Percentiles rank a stretch among this genome's conserved stretches.
Evolutionary conservation across 2,113 vertebrate genomes (phyloP).

Genomic region (Zeus faber): DNA sequence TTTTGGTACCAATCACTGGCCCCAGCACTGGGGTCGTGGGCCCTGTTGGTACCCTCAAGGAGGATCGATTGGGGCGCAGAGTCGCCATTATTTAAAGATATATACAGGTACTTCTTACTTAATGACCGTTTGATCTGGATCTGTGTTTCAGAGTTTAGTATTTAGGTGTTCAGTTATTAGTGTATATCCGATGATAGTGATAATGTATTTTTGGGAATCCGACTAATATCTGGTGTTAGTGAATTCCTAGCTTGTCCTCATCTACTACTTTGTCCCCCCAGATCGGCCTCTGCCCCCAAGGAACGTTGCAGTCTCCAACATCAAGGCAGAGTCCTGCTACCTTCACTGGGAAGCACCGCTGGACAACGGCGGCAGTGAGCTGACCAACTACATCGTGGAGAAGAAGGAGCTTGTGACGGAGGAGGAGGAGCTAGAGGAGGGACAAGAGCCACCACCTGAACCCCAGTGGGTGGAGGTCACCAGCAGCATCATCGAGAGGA

Average conservation of each 20-base stretch:
- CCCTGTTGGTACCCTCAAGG: no score
- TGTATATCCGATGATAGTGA: no score
- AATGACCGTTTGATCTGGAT: no score
- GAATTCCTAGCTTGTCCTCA: not conserved
- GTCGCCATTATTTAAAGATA: no score
- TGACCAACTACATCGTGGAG: slow-evolving; percentile 95
- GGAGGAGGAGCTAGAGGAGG: slow-evolving; percentile 55
- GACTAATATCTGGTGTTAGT: no score
- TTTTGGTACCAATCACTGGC: no score
- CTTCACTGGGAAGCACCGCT: slow-evolving; percentile 88
- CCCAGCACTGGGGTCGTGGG: no score
- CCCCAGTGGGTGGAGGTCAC: slow-evolving; percentile 90
- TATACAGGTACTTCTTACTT: no score
- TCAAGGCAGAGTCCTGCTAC: slow-evolving; percentile 89
- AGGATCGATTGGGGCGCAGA: no score
- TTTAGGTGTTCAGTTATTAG: no score
- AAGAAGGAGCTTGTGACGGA: slow-evolving; percentile 74
- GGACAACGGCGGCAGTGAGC: slow-evolving; percentile 92
- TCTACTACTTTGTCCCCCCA: slow-evolving; percentile 56
- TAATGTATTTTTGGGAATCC: no score
- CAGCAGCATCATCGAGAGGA: slow-evolving; percentile 84
- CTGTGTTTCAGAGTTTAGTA: no score
- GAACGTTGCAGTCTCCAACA: slow-evolving; percentile 86
- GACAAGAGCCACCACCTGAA: slow-evolving; percentile 62
- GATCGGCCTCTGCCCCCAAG: slow-evolving; percentile 93